A percentile compares a stretch with the other conserved stretches of the same genome.
phyloP scores from a whole-genome alignment of 2,797 vertebrate genomes.

The Notoglanidium macrostoma region DNA sequence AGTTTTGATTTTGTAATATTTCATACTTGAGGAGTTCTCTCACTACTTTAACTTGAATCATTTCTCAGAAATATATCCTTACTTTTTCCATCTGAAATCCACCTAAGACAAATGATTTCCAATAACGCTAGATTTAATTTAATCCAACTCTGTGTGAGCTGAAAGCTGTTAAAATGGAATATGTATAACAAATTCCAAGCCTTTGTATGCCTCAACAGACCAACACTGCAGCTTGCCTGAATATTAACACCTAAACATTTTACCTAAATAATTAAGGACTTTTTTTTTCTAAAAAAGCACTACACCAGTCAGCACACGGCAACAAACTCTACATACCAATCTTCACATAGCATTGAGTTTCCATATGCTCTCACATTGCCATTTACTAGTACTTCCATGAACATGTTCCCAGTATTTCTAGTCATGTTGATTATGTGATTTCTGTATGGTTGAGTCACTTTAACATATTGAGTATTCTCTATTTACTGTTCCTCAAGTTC shows the following conservation, averaged over 20 bases:
- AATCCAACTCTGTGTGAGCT: conserved; percentile 8
- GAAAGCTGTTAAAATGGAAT: neutral
- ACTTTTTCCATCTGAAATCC: neutral
- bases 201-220: neutral
- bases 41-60: neutral
- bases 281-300: neutral
- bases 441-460: neutral
- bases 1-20: neutral
- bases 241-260: neutral
- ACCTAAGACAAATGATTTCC: neutral
- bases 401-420: neutral
- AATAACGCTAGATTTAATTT: conserved; percentile 4
- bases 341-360: neutral
- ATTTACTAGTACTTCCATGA: neutral
- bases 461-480: neutral
- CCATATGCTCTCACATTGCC: neutral
- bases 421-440: neutral
- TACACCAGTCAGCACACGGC: neutral
- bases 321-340: neutral
- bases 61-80: neutral
- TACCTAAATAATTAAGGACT: neutral
- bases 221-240: neutral
- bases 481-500: neutral
- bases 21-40: neutral
- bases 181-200: neutral